Base-by-base conservation (phyloP, 1,140 invertebrate species). In the Hestina assimilis region DNA sequence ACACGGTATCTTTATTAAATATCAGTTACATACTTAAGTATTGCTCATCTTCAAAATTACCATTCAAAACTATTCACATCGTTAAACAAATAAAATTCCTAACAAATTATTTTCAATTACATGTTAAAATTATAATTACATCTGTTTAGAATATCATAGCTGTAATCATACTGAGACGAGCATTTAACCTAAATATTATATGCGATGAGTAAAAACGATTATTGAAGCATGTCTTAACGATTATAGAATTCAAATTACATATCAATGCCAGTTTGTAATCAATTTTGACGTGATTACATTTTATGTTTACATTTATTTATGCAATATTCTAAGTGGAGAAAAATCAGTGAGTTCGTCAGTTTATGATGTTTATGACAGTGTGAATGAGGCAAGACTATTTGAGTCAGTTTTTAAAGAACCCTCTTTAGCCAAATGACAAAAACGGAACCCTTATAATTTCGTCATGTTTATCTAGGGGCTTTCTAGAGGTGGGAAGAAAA, bases 1-100 rank as follows among this genome's bases (percentile, higher is more conserved):
- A n/a, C 1, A 17, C 3, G 35, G 17, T 40, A 40, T 40, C 35
- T 40, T 40, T 40, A n/a, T 40, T 40, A 40, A 40, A 40, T 40
- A 40, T n/a, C 35, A 40, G 35, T 23, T 48, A 48, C 11, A 35
- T 23, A 12, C 28, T 23, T 47, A 33, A 33, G 29, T 21, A 35
- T 35, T 48, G 45, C 45, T 48, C 29, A 48, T 48, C 45, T 48
- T 48, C 11, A 35, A 48, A n/a, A 48, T 48, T 33, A 33, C 19
- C 29, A 7, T 19, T 19, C 17, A 19, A 35, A 48, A 20, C 14
- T 35, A 35, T 48, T 48, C 17, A 48, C 45, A 48, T 48, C 29
- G 29, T 48, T 48, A 21, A 48, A 31, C 29, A 33, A 48, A 48
- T 48, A 21, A 21, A 8, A 31, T 33, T 48, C 29, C 26, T 33